Evolutionary conservation across 2,113 vertebrate genomes (phyloP).

Genomic region (Eurypyga helias): DNA sequence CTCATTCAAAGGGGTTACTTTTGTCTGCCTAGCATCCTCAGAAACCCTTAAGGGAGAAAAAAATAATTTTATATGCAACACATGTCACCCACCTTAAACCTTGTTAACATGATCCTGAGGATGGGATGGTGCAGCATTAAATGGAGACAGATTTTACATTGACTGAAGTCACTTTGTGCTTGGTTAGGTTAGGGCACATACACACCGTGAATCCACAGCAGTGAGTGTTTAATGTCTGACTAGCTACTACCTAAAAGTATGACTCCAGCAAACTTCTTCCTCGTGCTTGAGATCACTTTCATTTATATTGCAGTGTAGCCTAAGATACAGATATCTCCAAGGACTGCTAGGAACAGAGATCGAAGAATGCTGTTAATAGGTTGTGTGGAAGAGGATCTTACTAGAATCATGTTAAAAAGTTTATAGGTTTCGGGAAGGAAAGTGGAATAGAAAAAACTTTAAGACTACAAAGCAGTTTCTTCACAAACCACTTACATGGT

Average conservation of each 20-base stretch:
- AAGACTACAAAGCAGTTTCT: background rate
- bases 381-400: background rate
- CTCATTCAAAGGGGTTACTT: background rate
- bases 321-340: background rate
- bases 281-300: background rate
- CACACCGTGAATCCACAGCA: background rate
- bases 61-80: background rate
- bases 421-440: background rate
- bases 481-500: background rate
- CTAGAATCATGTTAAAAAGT: background rate
- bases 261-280: background rate
- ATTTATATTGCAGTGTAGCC: background rate
- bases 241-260: background rate
- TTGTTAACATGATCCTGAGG: background rate
- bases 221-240: background rate
- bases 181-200: background rate
- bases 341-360: background rate
- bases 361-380: background rate
- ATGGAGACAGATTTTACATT: background rate
- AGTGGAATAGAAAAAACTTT: background rate
- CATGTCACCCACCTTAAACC: background rate
- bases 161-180: background rate
- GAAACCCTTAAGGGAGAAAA: background rate
- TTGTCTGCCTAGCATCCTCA: background rate
- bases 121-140: background rate